These are phyloP conservation scores for Zaprionus nigranus DNA, from an alignment of 1,140 invertebrate species.

Conservation along the genomic window DNA sequence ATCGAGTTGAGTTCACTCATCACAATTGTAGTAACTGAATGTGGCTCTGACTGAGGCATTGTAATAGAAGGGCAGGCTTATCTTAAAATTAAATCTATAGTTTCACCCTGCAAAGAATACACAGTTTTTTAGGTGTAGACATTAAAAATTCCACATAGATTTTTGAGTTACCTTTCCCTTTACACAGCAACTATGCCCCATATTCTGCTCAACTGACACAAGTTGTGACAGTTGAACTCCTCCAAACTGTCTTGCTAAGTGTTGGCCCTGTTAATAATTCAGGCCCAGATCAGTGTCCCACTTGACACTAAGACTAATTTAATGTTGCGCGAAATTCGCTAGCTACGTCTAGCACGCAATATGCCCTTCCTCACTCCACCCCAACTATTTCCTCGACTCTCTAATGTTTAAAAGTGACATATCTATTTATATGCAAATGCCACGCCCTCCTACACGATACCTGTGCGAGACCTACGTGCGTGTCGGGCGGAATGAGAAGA, in stretches of 20 bases:
- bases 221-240: background rate
- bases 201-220: background rate
- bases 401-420: slow-evolving; percentile 70
- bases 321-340: slow-evolving; percentile 52
- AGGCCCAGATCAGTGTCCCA: slow-evolving; percentile 37
- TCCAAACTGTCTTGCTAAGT: slow-evolving; percentile 15
- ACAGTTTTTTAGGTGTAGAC: background rate
- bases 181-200: background rate
- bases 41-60: background rate
- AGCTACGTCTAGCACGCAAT: slow-evolving; percentile 25
- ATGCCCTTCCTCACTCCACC: background rate
- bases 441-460: slow-evolving; percentile 46
- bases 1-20: background rate
- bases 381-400: background rate
- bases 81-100: too few species aligned
- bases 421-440: slow-evolving; percentile 81
- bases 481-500: slow-evolving; percentile 42
- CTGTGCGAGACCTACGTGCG: slow-evolving; percentile 39
- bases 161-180: background rate
- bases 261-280: slow-evolving; percentile 68
- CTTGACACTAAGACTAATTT: slow-evolving; percentile 71
- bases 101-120: too few species aligned
- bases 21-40: background rate
- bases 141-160: background rate
- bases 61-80: background rate